Evolutionary conservation across 2,797 vertebrate species (phyloP).

Genomic region (Pelochelys cantorii): DNA sequence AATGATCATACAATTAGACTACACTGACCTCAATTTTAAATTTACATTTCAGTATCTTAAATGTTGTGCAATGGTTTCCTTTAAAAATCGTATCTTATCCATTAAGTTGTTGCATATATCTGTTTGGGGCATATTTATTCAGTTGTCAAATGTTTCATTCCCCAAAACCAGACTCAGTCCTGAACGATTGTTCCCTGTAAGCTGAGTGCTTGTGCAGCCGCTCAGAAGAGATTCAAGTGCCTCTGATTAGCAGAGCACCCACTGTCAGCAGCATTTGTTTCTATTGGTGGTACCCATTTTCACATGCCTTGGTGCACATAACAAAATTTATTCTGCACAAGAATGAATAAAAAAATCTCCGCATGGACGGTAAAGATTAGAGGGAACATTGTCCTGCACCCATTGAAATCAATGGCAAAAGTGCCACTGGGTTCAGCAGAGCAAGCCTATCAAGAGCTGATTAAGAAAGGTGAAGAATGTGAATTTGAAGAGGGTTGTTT

Average conservation of each 20-base stretch:
- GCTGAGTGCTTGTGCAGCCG: no score
- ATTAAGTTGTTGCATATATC: not conserved
- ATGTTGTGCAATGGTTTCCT: rapidly evolving
- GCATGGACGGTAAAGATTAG: no score
- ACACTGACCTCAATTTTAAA: not conserved
- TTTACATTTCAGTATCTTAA: not conserved
- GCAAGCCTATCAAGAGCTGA: not conserved
- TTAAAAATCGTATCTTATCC: not conserved
- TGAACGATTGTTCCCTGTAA: no score
- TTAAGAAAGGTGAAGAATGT: not conserved
- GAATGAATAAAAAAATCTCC: no score
- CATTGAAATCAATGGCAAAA: not conserved
- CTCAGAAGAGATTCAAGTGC: no score
- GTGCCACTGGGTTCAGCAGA: not conserved
- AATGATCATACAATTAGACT: not conserved
- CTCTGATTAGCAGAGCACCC: no score
- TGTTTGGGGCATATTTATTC: not conserved
- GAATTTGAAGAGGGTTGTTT: not conserved
- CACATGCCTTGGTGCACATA: no score
- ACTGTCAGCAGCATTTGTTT: no score
- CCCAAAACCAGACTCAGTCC: not conserved
- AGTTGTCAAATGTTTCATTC: not conserved
- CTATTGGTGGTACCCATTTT: no score
- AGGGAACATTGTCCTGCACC: not conserved
- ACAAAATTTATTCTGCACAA: no score